These are phyloP conservation scores for Caenorhabditis auriculariae DNA, from an alignment of 2,888 invertebrate species.

Conservation along the genomic window DNA sequence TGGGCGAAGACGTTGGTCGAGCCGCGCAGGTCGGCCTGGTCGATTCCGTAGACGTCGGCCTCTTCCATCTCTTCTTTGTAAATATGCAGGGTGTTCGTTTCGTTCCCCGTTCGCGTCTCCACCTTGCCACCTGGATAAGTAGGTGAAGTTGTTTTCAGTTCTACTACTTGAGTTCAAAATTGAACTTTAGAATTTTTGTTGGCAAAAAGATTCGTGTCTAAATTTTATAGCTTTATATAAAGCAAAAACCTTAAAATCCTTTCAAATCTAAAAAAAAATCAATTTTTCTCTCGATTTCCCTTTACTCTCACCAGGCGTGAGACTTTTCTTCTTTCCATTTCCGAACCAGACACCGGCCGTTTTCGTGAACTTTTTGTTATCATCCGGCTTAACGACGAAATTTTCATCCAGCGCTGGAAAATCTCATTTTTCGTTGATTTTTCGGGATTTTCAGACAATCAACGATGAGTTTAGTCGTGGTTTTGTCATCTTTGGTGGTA, in stretches of 20 bases:
- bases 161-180: not conserved
- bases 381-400: constrained; percentile 92
- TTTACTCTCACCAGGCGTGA: constrained; percentile 65
- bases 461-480: constrained; percentile 88
- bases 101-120: constrained; percentile 71
- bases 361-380: constrained; percentile 83
- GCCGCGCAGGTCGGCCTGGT: constrained; percentile 64
- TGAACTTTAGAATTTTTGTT: too few species aligned
- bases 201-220: too few species aligned
- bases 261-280: not conserved
- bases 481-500: constrained; percentile 89
- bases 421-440: not conserved
- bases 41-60: constrained; percentile 66
- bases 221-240: too few species aligned
- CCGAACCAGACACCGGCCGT: constrained; percentile 92
- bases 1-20: constrained; percentile 57
- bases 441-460: too few species aligned
- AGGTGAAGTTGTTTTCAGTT: not conserved
- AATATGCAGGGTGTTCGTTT: constrained; percentile 89
- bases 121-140: constrained; percentile 58
- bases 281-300: not conserved
- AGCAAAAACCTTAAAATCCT: too few species aligned
- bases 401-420: constrained; percentile 89
- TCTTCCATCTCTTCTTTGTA: constrained; percentile 64
- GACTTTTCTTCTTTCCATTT: constrained; percentile 83